These are phyloP conservation scores for Caradrina kadenii DNA, from an alignment of 2,888 invertebrate species.

Conservation along the genomic window DNA sequence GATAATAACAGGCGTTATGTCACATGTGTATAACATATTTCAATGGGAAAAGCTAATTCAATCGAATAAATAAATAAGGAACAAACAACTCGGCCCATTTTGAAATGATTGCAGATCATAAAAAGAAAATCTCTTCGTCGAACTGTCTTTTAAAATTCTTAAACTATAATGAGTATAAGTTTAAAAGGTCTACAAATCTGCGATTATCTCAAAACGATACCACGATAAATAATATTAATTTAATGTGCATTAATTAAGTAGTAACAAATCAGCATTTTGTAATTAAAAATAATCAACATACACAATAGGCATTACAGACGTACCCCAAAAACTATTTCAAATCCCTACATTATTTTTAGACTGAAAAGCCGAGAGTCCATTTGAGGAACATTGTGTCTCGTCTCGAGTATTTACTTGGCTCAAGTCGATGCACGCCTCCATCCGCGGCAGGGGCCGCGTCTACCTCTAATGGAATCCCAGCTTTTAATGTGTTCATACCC, in stretches of 20 bases:
- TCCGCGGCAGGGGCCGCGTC: background rate
- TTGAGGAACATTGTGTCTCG: background rate
- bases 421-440: no score
- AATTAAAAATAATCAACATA: constrained; percentile 49
- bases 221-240: constrained; percentile 19
- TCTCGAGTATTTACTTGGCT: no score
- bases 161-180: constrained; percentile 33
- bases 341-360: constrained; percentile 17
- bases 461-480: background rate
- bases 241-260: constrained; percentile 23
- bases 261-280: constrained; percentile 35
- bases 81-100: constrained; percentile 33
- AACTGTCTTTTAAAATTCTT: constrained; percentile 48
- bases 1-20: constrained; percentile 35
- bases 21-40: constrained; percentile 18
- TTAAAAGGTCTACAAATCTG: constrained; percentile 30
- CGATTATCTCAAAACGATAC: constrained; percentile 46
- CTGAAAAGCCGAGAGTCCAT: background rate
- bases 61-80: constrained; percentile 32
- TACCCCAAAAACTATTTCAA: constrained; percentile 27
- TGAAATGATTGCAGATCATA: constrained; percentile 48
- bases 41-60: constrained; percentile 38
- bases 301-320: constrained; percentile 17
- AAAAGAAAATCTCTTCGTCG: constrained; percentile 24
- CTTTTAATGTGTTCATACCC: background rate